A percentile compares a stretch with the other conserved stretches of the same genome.
Conservation (phyloP, 2,888 invertebrate genomes). For the Neoascia interrupta region DNA sequence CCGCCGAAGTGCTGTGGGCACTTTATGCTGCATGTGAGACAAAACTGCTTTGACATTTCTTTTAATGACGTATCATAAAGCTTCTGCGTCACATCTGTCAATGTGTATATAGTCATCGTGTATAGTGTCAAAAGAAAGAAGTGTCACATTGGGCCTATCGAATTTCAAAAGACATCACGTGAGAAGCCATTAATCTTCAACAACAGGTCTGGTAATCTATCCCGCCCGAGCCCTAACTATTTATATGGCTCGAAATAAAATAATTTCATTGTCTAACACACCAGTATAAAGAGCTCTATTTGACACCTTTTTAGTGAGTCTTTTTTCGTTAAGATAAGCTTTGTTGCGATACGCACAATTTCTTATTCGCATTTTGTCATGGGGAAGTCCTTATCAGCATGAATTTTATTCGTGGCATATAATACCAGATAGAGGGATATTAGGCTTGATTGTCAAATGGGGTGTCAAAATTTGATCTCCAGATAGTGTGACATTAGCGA, state of each 20-base stretch:
- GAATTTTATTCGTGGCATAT: not conserved
- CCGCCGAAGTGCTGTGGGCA: too few relatives aligned
- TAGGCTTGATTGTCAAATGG: not conserved
- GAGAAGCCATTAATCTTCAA: not conserved
- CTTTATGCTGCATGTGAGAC: too few relatives aligned
- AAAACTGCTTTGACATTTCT: too few relatives aligned
- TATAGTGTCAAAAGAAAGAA: not conserved
- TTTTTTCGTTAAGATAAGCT: constrained; percentile 6
- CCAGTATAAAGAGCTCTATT: constrained; percentile 52
- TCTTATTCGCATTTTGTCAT: constrained; percentile 9
- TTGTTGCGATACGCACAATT: constrained; percentile 9
- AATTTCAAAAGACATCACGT: not conserved
- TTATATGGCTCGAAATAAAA: constrained; percentile 16
- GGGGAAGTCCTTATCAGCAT: not conserved
- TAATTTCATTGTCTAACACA: constrained; percentile 10
- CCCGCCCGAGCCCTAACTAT: not conserved
- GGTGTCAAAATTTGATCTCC: constrained; percentile 20
- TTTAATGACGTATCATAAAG: too few relatives aligned
- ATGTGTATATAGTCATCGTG: too few relatives aligned
- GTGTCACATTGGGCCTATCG: not conserved
- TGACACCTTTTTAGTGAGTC: constrained; percentile 57
- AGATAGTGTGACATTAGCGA: constrained; percentile 4
- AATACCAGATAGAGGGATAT: not conserved
- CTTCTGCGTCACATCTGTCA: too few relatives aligned
- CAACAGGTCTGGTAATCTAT: constrained; percentile 7